phyloP scores from a whole-genome alignment of 2,113 vertebrate genomes.

The Perca flavescens region DNA sequence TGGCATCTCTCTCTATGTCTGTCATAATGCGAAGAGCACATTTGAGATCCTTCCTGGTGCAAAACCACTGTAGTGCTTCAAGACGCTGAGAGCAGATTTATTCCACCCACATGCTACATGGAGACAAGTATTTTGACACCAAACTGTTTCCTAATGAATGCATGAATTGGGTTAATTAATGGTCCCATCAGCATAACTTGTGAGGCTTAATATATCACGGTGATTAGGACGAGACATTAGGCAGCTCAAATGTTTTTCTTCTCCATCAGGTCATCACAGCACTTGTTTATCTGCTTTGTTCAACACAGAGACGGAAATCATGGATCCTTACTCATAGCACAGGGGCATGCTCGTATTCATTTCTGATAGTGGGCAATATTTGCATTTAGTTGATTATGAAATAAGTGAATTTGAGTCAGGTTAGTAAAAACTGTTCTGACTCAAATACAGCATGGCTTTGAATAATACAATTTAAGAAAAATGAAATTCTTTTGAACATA shows the following conservation, averaged over 20 bases:
- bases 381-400: not conserved
- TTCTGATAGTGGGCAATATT: not conserved
- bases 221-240: constrained; percentile 41
- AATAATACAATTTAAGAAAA: not conserved
- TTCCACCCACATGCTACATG: constrained; percentile 23
- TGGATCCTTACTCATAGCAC: not conserved
- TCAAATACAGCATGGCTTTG: not conserved
- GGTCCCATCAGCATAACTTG: constrained; percentile 38
- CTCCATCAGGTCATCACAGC: constrained; percentile 10
- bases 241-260: constrained; percentile 28
- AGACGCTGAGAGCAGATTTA: constrained; percentile 25
- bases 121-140: constrained; percentile 52
- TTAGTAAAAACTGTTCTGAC: too few species aligned
- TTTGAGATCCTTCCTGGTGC: not conserved
- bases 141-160: constrained; percentile 50
- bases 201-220: constrained; percentile 52
- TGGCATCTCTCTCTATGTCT: not conserved
- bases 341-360: not conserved
- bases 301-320: constrained; percentile 9
- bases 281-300: constrained; percentile 42
- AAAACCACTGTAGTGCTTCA: not conserved
- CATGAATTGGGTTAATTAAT: constrained; percentile 53
- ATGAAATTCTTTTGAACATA: not conserved
- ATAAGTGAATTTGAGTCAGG: not conserved
- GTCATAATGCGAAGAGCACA: not conserved